Evolutionary conservation across 2,797 vertebrate genomes (phyloP).

Genomic region (Mus spretus): DNA sequence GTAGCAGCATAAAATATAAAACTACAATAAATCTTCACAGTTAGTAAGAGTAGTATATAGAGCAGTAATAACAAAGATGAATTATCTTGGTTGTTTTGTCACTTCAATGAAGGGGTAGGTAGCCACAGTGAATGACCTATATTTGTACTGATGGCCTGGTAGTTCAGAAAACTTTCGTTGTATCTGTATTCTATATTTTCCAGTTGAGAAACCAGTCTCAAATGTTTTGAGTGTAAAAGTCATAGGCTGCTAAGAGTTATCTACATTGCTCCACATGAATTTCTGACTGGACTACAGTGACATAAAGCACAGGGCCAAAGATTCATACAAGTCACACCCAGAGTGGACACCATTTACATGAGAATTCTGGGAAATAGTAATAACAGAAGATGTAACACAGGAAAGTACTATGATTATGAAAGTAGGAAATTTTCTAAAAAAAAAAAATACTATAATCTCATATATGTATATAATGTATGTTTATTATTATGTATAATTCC

Average conservation of each 20-base stretch:
- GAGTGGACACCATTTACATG: not conserved
- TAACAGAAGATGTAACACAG: not conserved
- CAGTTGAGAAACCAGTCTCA: not conserved
- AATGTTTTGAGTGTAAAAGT: slow-evolving; percentile 1
- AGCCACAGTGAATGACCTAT: not conserved
- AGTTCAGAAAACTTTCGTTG: not conserved
- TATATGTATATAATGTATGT: not conserved
- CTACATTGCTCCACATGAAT: not conserved
- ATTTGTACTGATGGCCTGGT: not conserved
- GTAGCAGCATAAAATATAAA: not conserved
- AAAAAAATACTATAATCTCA: not conserved
- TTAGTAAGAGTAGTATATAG: not conserved
- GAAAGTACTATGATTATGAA: not conserved
- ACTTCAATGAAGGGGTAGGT: not conserved
- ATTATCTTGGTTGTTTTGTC: no score
- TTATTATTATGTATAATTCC: not conserved
- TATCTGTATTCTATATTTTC: not conserved
- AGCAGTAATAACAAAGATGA: no score
- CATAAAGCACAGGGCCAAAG: not conserved
- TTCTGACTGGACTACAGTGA: not conserved
- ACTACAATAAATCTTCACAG: not conserved
- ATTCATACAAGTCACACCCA: not conserved
- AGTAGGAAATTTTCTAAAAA: not conserved
- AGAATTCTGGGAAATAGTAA: not conserved
- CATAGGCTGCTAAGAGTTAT: not conserved